Evolutionary conservation across 2,797 vertebrate genomes (phyloP), one percentile per base, ranked within the genome.

Genomic region (Falco peregrinus): DNA sequence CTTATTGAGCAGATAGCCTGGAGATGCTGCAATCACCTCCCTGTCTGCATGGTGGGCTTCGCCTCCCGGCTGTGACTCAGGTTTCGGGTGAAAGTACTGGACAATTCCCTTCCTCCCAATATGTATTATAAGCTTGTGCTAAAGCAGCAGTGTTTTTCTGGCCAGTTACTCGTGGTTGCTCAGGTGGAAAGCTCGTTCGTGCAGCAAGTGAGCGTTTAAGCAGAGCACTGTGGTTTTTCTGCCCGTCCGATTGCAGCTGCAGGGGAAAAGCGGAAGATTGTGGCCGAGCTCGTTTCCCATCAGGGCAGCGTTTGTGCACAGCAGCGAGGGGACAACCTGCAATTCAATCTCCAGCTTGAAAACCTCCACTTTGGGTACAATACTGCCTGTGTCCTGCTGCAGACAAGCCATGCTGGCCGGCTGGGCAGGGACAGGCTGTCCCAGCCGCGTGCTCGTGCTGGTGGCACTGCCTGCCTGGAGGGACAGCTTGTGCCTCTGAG

Each of bases 391-490:
- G 92, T 95, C 73, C 65, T 29, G 88, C 88, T 43, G 79, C 79
- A 6, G 65, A 7, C 11, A 9, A 51, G 84, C 77, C 87, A 7
- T 35, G 56, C 48, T 5, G 28, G 68, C 47, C 5, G 68, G 77
- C 56, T 25, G 90, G 1, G 25, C 89, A 4, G 92, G 96, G 92
- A 96, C 95, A 92, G 76, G 33, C 90, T 94, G 93, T 92, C 89
- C 93, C 89, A 39, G 87, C 77, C 78, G 13, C 1, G 4, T 82
- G 93, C 80, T 80, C 39, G 2, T 3, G 31, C 80, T 37, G 90
- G 87, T 79, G 84, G 45, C 95, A 88, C 45, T 20, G 68, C 50
- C 68, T 5, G 81, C 56, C 82, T 8, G 76, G 6, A 45, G 85
- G 93, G 86, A 93, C 95, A 94, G 80, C 68, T 47, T 79, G 95